Evolutionary conservation across 2,888 invertebrate species (phyloP), one percentile per base, ranked within the genome.

Genomic region (Lysandra coridon): DNA sequence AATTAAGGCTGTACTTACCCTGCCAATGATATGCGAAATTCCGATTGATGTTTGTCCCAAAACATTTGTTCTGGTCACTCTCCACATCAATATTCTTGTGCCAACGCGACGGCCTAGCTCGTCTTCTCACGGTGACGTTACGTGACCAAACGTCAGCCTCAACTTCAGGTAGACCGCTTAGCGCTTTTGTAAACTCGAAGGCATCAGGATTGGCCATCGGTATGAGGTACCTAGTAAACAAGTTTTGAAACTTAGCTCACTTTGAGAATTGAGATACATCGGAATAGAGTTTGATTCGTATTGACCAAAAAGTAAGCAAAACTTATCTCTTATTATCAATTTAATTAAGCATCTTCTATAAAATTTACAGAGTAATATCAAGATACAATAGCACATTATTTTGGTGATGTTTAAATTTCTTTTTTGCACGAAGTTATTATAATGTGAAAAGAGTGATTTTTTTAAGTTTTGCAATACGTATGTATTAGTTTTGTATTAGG

Each of bases 11-110:
- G 2, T 69, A 80, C 84, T 84, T 53, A 93, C 94, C 94, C 90
- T 92, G 93, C 94, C 94, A 94, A 83, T 94, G 94, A 85, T 91
- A 94, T 75, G 93, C 92, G 80, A 94, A 94, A 83, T 94, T 94
- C 10, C 94, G 88, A 84, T 94, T 93, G 37, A 94, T 87, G 82
- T 94, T 91, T 2, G 91, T 92, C 57, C 94, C 94, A 81, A 92
- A 91, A 83, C 94, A 94, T 0, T 78, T 80, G 7, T 76, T 17
- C 14, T 87, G 84, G 0, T 84, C 81, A 3, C 82, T 81, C 69
- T 87, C 87, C 37, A 83, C 87, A n/a, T 92, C 91, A 0, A 91
- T 82, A 80, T 94, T 94, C 84, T 94, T 94, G 80, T 91, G 88
- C 94, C 94, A 94, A 40, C 86, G 84, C 1, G 82, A 80, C 0